Conservation (phyloP, 2,888 invertebrate species). For the Nomada fabriciana region DNA sequence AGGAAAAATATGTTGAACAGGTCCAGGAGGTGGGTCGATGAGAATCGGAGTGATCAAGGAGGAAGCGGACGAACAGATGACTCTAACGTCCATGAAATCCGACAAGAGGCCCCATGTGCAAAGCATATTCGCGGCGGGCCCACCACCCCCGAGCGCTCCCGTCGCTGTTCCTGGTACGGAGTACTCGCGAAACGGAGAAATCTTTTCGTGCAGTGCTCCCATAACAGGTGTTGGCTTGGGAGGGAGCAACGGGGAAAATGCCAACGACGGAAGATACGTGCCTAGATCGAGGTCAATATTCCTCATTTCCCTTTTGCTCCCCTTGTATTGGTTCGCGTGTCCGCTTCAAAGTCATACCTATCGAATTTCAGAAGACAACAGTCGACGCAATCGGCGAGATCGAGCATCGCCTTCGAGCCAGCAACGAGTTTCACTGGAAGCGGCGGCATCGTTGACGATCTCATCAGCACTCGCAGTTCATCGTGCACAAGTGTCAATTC, state of each 20-base stretch:
- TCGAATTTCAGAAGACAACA: conserved; percentile 70
- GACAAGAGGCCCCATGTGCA: conserved; percentile 83
- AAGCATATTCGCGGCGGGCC: conserved; percentile 84
- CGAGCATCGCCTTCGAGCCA: conserved; percentile 71
- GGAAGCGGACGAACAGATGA: conserved; percentile 91
- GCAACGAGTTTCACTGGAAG: conserved; percentile 61
- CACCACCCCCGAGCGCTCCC: conserved; percentile 87
- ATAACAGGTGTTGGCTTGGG: conserved; percentile 29
- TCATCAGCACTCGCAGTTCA: conserved; percentile 71
- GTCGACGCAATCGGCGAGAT: conserved; percentile 73
- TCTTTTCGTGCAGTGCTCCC: conserved; percentile 80
- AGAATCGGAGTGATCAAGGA: conserved; percentile 84
- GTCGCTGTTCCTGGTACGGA: conserved; percentile 86
- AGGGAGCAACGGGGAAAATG: not conserved
- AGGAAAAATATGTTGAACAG: not conserved
- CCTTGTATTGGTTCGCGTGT: not conserved
- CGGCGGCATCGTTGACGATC: conserved; percentile 64
- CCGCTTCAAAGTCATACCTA: not conserved
- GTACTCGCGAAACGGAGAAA: conserved; percentile 65
- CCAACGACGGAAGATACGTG: conserved; percentile 26
- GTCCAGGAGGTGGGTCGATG: conserved; percentile 75
- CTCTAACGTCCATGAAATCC: conserved; percentile 90
- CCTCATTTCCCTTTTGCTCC: no score
- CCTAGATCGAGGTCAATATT: conserved; percentile 41
- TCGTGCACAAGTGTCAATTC: conserved; percentile 67